phyloP scores from a whole-genome alignment of 2,888 invertebrate genomes.

The Limnephilus lunatus region DNA sequence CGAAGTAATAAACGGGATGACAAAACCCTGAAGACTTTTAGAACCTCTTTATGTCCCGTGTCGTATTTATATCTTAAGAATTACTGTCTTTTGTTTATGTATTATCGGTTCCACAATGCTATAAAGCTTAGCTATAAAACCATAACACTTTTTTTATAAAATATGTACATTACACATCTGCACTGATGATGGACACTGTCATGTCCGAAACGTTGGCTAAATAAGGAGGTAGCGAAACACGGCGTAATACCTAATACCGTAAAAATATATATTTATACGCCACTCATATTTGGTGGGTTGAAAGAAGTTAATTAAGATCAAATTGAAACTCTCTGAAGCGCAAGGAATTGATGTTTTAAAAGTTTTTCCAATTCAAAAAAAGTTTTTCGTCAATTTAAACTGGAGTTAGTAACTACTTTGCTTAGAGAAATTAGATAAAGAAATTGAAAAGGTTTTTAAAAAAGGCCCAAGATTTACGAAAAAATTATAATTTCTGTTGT shows the following conservation, averaged over 20 bases:
- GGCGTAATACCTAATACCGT: too few relatives aligned
- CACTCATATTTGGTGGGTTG: not conserved
- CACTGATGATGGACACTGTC: too few relatives aligned
- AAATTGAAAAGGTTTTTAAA: not conserved
- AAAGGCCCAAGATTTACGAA: too few relatives aligned
- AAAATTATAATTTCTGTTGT: not conserved
- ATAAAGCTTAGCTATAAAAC: too few relatives aligned
- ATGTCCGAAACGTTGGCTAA: too few relatives aligned
- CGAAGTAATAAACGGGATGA: not conserved
- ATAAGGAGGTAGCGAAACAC: too few relatives aligned
- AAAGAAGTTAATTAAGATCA: conserved; percentile 26
- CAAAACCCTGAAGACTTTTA: not conserved
- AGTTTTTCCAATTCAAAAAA: too few relatives aligned
- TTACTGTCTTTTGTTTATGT: not conserved
- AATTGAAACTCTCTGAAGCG: not conserved
- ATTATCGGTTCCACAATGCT: too few relatives aligned
- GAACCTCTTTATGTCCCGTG: not conserved
- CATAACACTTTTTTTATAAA: too few relatives aligned
- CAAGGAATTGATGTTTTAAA: not conserved
- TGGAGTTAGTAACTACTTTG: not conserved
- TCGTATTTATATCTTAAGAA: not conserved
- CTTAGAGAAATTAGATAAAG: not conserved
- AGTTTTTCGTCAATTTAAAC: not conserved
- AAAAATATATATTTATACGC: not conserved
- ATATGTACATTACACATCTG: too few relatives aligned